Percentiles rank a stretch among this genome's conserved stretches.
Evolutionary conservation across 1,140 invertebrate genomes (phyloP).

Genomic region (Drosophila melanogaster): DNA sequence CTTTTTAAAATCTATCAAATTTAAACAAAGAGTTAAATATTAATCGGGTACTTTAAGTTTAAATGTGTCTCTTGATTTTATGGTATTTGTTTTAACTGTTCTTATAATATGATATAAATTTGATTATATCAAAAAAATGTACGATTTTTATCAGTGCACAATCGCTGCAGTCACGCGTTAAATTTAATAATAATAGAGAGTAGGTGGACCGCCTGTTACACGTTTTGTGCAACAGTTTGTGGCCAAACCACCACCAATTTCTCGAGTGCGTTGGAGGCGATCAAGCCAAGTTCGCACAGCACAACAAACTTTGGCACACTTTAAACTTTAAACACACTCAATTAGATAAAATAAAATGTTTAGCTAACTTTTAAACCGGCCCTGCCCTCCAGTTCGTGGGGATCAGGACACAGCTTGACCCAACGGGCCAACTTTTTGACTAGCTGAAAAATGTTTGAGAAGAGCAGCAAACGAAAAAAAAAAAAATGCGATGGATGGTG

Average conservation of each 20-base stretch:
- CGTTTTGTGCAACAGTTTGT: slow-evolving; percentile 60
- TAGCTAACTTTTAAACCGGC: slow-evolving; percentile 65
- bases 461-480: slow-evolving; percentile 37
- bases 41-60: no score
- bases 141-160: not conserved
- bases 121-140: no score
- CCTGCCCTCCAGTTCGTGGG: slow-evolving; percentile 16
- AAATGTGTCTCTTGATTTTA: no score
- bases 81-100: no score
- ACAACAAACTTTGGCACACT: slow-evolving; percentile 76
- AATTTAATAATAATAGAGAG: slow-evolving; percentile 12
- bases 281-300: slow-evolving; percentile 38
- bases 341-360: slow-evolving; percentile 82
- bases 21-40: no score
- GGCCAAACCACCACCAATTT: slow-evolving; percentile 22
- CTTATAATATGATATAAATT: no score
- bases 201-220: slow-evolving; percentile 5
- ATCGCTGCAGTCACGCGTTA: slow-evolving; percentile 8
- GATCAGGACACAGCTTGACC: slow-evolving; percentile 75
- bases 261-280: slow-evolving; percentile 19
- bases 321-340: slow-evolving; percentile 83
- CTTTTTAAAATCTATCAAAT: no score
- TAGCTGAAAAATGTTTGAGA: slow-evolving; percentile 77
- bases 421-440: slow-evolving; percentile 79
- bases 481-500: not conserved